Conservation (phyloP, 2,797 vertebrate species). For the Stomatorhinus walkeri region DNA sequence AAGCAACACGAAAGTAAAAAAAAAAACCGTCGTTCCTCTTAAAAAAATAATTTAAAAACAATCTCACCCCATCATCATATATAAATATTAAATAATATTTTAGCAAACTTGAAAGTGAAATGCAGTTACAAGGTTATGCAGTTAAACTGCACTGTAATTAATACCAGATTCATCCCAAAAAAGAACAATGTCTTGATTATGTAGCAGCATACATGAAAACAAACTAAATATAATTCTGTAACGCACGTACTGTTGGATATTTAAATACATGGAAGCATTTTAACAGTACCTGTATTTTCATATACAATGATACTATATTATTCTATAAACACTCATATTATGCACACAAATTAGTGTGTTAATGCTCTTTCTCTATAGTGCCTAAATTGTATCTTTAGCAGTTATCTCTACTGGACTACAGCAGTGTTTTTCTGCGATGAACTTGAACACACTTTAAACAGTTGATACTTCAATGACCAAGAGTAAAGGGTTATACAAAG, state of each 20-base stretch:
- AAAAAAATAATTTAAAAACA: neutral
- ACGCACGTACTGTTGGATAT: neutral
- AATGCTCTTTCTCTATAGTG: slow-evolving; percentile 6
- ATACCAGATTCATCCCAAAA: neutral
- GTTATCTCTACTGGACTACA: slow-evolving; percentile 4
- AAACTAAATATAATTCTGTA: neutral
- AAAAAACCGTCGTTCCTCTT: neutral
- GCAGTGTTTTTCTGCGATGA: neutral
- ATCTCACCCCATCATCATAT: neutral
- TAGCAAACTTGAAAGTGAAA: neutral
- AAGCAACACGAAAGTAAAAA: neutral
- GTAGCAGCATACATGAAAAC: neutral
- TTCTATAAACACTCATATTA: slow-evolving; percentile 14
- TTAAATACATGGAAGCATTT: slow-evolving; percentile 16
- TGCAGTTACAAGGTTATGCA: neutral
- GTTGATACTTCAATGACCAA: neutral
- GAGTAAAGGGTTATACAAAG: neutral
- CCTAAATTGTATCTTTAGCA: neutral
- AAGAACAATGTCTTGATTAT: neutral
- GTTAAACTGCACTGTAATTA: neutral
- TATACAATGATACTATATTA: neutral
- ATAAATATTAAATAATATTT: neutral
- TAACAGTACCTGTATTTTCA: slow-evolving; percentile 15
- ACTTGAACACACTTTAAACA: neutral
- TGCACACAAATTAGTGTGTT: slow-evolving; percentile 8